phyloP scores from a whole-genome alignment of 2,888 invertebrate species.

The Eurytoma californica region DNA sequence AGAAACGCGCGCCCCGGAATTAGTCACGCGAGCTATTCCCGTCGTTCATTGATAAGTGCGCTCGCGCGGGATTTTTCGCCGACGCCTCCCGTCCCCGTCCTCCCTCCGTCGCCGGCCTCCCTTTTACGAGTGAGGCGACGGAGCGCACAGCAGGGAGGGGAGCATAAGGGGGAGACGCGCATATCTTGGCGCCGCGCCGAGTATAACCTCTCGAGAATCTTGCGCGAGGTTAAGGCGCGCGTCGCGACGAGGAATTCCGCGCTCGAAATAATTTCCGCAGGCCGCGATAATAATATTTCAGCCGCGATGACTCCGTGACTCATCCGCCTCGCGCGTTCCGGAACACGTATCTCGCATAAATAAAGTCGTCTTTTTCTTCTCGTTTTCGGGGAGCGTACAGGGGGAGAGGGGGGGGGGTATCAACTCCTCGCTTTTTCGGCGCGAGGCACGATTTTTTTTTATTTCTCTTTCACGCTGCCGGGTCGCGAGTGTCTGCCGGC shows the following conservation, averaged over 20 bases:
- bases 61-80: neutral
- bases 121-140: too few species aligned
- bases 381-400: too few species aligned
- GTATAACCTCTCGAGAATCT: slow-evolving; percentile 31
- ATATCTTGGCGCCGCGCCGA: slow-evolving; percentile 45
- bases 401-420: too few species aligned
- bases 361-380: too few species aligned
- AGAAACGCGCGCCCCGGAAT: neutral
- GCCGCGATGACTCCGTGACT: slow-evolving; percentile 23
- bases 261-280: slow-evolving; percentile 49
- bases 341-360: neutral
- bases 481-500: neutral
- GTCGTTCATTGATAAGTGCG: slow-evolving; percentile 55
- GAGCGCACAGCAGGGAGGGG: too few species aligned
- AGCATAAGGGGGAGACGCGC: neutral
- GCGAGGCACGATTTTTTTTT: neutral
- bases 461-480: neutral
- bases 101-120: too few species aligned
- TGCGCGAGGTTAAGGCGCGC: slow-evolving; percentile 49
- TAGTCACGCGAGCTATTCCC: slow-evolving; percentile 43
- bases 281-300: slow-evolving; percentile 43
- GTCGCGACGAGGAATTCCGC: slow-evolving; percentile 28
- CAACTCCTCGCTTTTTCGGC: neutral
- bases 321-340: neutral
- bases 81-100: too few species aligned